phyloP scores from a whole-genome alignment of 2,888 invertebrate species.

The Drosophila fulvimacula region DNA sequence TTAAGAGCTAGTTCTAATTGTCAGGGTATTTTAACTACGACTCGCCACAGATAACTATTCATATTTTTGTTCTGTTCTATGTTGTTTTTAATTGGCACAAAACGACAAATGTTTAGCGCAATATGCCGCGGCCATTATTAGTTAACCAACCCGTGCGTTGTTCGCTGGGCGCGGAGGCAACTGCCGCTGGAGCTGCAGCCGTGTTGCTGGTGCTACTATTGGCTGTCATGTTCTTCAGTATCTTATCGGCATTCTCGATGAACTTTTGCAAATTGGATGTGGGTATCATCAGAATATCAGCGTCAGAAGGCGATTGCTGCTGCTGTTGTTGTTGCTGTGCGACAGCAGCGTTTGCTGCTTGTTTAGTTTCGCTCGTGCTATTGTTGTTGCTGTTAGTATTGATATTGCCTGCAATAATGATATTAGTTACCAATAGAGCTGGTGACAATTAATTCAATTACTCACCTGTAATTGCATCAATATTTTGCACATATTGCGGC shows the following conservation, averaged over 20 bases:
- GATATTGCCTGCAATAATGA: constrained; percentile 68
- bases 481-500: constrained; percentile 75
- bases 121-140: constrained; percentile 25
- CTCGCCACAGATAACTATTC: background rate
- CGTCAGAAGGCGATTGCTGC: constrained; percentile 63
- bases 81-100: constrained; percentile 16
- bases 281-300: constrained; percentile 81
- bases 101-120: constrained; percentile 23
- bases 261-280: constrained; percentile 83
- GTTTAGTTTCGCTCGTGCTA: constrained; percentile 62
- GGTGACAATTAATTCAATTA: constrained; percentile 22
- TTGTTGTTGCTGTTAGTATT: constrained; percentile 67
- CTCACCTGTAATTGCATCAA: constrained; percentile 78
- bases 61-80: background rate
- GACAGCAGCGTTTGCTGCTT: constrained; percentile 33
- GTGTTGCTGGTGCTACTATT: constrained; percentile 46
- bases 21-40: background rate
- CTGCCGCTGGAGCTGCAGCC: constrained; percentile 30
- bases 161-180: constrained; percentile 45
- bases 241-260: constrained; percentile 83
- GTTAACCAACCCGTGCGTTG: constrained; percentile 56
- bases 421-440: constrained; percentile 4
- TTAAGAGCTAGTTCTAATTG: background rate
- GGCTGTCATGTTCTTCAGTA: constrained; percentile 81
- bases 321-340: constrained; percentile 36